phyloP scores from a whole-genome alignment of 2,113 vertebrate species.

The Hippocampus abdominalis region DNA sequence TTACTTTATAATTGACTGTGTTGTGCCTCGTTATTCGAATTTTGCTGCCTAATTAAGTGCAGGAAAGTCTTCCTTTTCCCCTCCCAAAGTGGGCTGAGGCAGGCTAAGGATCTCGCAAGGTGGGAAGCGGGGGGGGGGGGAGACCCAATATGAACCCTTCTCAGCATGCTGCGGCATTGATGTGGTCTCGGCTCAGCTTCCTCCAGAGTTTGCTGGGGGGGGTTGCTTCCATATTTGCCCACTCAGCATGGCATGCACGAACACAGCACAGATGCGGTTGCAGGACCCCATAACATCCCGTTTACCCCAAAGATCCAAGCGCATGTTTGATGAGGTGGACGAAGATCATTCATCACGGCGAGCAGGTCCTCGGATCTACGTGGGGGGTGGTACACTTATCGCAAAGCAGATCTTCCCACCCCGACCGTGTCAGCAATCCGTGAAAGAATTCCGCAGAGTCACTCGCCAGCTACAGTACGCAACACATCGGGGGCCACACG shows the following conservation, averaged over 20 bases:
- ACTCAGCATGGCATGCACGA: slow-evolving; percentile 60
- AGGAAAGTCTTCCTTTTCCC: neutral
- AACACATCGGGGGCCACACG: neutral
- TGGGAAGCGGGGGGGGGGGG: neutral
- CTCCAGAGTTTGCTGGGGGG: slow-evolving; percentile 51
- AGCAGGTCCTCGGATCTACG: no score
- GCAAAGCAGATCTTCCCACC: slow-evolving; percentile 20
- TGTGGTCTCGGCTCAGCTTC: slow-evolving; percentile 63
- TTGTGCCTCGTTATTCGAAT: neutral
- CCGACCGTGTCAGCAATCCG: slow-evolving; percentile 10
- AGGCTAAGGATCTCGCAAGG: neutral
- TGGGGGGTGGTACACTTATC: slow-evolving; percentile 1
- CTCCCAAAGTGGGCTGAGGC: neutral
- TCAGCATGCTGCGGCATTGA: slow-evolving; percentile 45
- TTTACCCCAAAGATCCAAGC: slow-evolving; percentile 35
- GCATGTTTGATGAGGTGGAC: slow-evolving; percentile 28
- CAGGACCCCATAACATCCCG: slow-evolving; percentile 4
- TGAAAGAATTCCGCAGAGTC: slow-evolving; percentile 3
- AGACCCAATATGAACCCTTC: slow-evolving; percentile 51
- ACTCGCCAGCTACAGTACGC: neutral
- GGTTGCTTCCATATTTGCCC: slow-evolving; percentile 37
- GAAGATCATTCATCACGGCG: slow-evolving; percentile 12
- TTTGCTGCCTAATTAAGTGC: neutral
- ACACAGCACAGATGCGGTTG: slow-evolving; percentile 46
- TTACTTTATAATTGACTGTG: neutral